Evolutionary conservation across 2,888 invertebrate species (phyloP), one percentile per base, ranked within the genome.

Genomic region (Parnassius apollo): DNA sequence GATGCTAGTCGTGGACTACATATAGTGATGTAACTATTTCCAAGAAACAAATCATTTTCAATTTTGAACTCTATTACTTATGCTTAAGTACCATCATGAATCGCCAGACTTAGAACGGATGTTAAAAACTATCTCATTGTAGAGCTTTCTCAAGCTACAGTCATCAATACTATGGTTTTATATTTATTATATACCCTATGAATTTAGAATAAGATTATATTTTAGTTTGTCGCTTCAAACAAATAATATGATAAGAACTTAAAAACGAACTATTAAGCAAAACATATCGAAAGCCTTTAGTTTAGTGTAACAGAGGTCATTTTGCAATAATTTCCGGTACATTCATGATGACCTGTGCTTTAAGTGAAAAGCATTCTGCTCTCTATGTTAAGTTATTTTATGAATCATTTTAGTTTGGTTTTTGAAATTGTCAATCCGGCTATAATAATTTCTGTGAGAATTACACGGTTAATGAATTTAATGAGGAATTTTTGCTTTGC

Each of bases 21-120:
- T 80, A 83, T 83, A 83, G 74, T 83, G 81, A 81, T 72, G 80
- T 78, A 84, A 85, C 72, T 49, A 52, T 10, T 48, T 42, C 22
- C 12, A 4, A 53, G 35, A 42, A 22, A 42, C 7, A 7, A n/a
- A 55, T 18, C 1, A 9, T 13, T 11, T 18, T 7, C 25, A 50
- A 64, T 64, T 56, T 18, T 59, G 13, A 59, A 59, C 59, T 25
- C 46, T 59, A 59, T 2, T 1, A 11, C 25, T 1, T 51, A 22
- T 0, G 35, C 7, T 56, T 35, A 54, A 42, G 48, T 22, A 13
- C 53, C 4, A 59, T 42, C 10, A 52, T 49, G 46, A 49, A 53
- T 42, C n/a, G 13, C 9, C 22, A 50, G 22, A 44, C 51, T 2
- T 12, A 12, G 42, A 44, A n/a, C 58, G 57, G 48, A 58, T 53